These are phyloP conservation scores for Mesorhabditis spiculigera DNA, from an alignment of 2,888 invertebrate genomes.

Conservation along the genomic window DNA sequence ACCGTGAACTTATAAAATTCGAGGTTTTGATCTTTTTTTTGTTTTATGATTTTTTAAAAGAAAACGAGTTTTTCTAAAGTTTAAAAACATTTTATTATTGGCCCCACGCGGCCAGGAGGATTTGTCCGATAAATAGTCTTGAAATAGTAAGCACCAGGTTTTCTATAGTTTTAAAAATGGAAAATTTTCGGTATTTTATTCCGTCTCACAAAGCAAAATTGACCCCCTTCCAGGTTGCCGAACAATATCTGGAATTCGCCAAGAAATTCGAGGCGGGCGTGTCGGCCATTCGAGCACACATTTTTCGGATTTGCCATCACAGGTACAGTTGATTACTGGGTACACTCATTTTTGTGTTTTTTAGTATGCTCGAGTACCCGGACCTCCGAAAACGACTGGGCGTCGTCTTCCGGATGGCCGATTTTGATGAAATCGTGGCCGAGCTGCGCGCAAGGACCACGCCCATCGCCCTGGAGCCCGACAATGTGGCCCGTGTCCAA, in stretches of 20 bases:
- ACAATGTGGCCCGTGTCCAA: constrained; percentile 14
- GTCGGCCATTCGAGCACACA: constrained; percentile 85
- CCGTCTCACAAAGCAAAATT: background rate
- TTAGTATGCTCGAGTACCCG: constrained; percentile 44
- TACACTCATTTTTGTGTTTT: constrained; percentile 9
- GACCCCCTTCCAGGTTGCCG: constrained; percentile 68
- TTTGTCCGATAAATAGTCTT: too few species aligned
- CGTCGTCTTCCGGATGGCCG: constrained; percentile 29
- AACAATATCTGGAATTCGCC: constrained; percentile 80
- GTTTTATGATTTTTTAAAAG: too few species aligned
- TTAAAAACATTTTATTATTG: too few species aligned
- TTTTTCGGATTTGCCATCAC: constrained; percentile 93
- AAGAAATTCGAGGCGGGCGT: constrained; percentile 80
- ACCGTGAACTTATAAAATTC: too few species aligned
- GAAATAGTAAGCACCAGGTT: too few species aligned
- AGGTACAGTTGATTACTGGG: constrained; percentile 64
- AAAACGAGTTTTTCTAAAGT: too few species aligned
- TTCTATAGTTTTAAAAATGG: too few species aligned
- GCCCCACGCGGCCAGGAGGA: too few species aligned
- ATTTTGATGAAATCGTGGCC: constrained; percentile 40
- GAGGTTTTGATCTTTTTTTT: too few species aligned
- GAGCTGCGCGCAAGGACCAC: constrained; percentile 33
- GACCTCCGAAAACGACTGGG: constrained; percentile 48
- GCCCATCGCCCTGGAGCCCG: constrained; percentile 19
- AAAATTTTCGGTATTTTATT: too few species aligned